These are phyloP conservation scores for Slavum lentiscoides DNA, from an alignment of 2,888 invertebrate species.

Conservation along the genomic window DNA sequence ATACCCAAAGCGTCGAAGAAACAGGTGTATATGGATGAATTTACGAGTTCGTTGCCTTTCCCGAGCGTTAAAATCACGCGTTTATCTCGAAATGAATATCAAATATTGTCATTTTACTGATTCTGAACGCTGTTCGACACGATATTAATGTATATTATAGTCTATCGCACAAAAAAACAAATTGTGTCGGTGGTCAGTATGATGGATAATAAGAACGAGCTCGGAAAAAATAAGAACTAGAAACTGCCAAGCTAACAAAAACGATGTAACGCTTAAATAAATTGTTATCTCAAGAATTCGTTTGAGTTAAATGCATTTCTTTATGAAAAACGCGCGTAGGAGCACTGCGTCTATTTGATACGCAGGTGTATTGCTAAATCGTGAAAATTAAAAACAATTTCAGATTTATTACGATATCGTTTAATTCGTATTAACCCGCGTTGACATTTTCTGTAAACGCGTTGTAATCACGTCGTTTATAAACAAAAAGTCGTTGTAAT, in stretches of 20 bases:
- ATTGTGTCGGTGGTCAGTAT: background rate
- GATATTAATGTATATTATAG: conserved; percentile 4
- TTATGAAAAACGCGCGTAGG: conserved; percentile 4
- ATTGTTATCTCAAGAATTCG: background rate
- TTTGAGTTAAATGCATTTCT: conserved; percentile 26
- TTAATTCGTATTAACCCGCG: background rate
- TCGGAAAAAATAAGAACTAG: background rate
- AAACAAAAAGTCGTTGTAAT: too few species aligned
- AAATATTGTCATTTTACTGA: conserved; percentile 20
- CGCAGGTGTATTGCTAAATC: background rate
- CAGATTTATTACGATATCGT: background rate
- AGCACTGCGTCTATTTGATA: background rate
- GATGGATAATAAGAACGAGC: conserved; percentile 10
- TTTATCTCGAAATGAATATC: conserved; percentile 42
- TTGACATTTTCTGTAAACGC: background rate
- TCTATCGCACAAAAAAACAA: conserved; percentile 18
- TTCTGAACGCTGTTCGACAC: conserved; percentile 24
- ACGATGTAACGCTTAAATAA: conserved; percentile 15
- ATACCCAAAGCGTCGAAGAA: background rate
- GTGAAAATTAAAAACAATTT: conserved; percentile 14
- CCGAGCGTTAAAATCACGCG: background rate
- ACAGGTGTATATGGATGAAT: conserved; percentile 1
- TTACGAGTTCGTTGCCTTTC: conserved; percentile 34
- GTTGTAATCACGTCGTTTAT: background rate
- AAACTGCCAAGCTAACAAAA: background rate